Evolutionary conservation across 2,888 invertebrate species (phyloP).

Genomic region (Pristionchus entomophagus): DNA sequence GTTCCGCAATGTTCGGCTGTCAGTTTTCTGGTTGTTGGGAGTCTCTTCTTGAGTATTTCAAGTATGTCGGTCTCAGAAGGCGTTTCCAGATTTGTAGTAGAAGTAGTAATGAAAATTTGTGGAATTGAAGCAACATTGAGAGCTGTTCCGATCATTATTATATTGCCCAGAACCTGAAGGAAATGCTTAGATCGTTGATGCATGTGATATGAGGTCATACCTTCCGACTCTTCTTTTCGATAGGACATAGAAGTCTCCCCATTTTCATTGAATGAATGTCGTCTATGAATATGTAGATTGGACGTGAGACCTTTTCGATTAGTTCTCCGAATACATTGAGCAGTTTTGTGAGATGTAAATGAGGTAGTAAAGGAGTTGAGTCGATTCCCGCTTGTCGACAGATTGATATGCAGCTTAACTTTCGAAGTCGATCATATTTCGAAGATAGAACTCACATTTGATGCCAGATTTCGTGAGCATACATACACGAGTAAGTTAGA

Average conservation of each 20-base stretch:
- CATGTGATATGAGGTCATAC: not conserved
- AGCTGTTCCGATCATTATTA: slow-evolving; percentile 58
- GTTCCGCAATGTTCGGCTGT: slow-evolving; percentile 58
- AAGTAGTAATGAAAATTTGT: slow-evolving; percentile 57
- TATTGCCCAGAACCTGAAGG: slow-evolving; percentile 51
- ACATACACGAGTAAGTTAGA: slow-evolving; percentile 66
- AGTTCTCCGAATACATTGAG: slow-evolving; percentile 37
- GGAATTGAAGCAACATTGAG: slow-evolving; percentile 56
- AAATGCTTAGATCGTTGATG: not conserved
- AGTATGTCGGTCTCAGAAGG: slow-evolving; percentile 57
- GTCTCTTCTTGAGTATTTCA: slow-evolving; percentile 60
- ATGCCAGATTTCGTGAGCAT: slow-evolving; percentile 72
- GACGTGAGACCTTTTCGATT: slow-evolving; percentile 58
- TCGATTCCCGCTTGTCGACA: slow-evolving; percentile 35
- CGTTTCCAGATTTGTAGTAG: slow-evolving; percentile 59
- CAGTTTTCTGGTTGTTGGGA: slow-evolving; percentile 55
- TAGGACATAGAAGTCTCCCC: slow-evolving; percentile 64
- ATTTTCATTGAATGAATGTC: slow-evolving; percentile 70
- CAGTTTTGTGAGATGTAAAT: not conserved
- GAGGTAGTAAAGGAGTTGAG: slow-evolving; percentile 18
- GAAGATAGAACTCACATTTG: slow-evolving; percentile 50
- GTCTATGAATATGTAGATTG: slow-evolving; percentile 72
- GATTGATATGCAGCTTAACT: slow-evolving; percentile 15
- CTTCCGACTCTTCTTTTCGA: slow-evolving; percentile 42
- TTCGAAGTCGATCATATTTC: not conserved